phyloP scores from a whole-genome alignment of 2,888 invertebrate species.

The Netelia inedita region DNA sequence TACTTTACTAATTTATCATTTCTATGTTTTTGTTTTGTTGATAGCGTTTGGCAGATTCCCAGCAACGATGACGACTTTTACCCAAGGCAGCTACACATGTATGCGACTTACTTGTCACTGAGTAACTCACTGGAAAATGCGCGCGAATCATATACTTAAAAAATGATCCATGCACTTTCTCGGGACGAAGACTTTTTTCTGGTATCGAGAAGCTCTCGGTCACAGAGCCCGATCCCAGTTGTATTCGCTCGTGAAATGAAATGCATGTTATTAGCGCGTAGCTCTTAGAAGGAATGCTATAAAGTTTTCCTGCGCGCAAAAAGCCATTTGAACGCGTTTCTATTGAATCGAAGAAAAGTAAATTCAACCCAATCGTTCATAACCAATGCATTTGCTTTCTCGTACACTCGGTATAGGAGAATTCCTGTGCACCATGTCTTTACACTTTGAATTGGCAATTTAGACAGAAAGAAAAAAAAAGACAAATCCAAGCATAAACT shows the following conservation, averaged over 20 bases:
- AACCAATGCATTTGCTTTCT: too few relatives aligned
- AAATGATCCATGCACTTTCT: conserved; percentile 33
- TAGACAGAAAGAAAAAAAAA: conserved; percentile 14
- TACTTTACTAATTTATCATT: conserved; percentile 68
- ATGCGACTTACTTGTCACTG: conserved; percentile 85
- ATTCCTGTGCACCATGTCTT: conserved; percentile 57
- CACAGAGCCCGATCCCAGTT: conserved; percentile 21
- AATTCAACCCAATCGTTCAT: too few relatives aligned
- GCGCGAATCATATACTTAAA: conserved; percentile 69
- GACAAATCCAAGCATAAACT: conserved; percentile 72
- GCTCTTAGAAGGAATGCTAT: not conserved
- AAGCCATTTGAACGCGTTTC: too few relatives aligned
- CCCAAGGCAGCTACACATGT: conserved; percentile 97
- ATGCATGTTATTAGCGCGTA: conserved; percentile 46
- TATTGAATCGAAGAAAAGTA: too few relatives aligned
- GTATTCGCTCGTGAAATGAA: conserved; percentile 47
- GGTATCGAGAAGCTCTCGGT: conserved; percentile 26
- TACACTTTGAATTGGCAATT: conserved; percentile 46
- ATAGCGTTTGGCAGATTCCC: conserved; percentile 94
- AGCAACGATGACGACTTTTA: conserved; percentile 91
- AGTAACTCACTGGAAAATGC: conserved; percentile 80
- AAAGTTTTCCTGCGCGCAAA: conserved; percentile 46
- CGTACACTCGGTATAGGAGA: conserved; percentile 31
- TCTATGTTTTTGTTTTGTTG: conserved; percentile 84
- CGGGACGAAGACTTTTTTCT: conserved; percentile 43